phyloP scores from a whole-genome alignment of 2,797 vertebrate genomes.

The Onychomys leucogaster region DNA sequence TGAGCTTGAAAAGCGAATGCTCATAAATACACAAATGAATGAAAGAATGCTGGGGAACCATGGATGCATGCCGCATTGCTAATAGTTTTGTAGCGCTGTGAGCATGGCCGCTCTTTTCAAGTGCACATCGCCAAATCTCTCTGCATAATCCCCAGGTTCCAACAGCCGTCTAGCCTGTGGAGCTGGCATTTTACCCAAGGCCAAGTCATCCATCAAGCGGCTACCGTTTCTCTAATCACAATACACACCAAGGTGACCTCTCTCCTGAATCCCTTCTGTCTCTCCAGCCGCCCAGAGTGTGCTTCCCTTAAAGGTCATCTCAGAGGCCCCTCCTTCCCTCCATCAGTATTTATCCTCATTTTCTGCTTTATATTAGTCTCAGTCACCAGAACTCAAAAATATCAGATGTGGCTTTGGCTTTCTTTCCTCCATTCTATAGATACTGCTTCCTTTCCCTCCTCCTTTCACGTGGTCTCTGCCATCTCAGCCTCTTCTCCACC shows the following conservation, averaged over 20 bases:
- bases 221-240: neutral
- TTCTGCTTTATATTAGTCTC: conserved; percentile 19
- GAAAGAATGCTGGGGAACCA: neutral
- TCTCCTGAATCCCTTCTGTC: neutral
- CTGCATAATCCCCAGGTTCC: neutral
- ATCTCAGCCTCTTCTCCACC: neutral
- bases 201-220: neutral
- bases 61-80: neutral
- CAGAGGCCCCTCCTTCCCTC: neutral
- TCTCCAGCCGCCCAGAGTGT: neutral
- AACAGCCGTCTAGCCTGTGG: neutral
- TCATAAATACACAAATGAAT: neutral
- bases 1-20: conserved; percentile 7
- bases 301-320: conserved; percentile 5
- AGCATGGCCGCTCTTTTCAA: neutral
- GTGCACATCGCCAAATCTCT: neutral
- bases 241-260: neutral
- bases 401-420: neutral
- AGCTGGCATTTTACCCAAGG: neutral
- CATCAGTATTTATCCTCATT: neutral
- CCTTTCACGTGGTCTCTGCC: neutral
- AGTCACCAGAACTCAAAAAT: neutral
- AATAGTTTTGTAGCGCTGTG: neutral
- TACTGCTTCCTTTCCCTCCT: neutral
- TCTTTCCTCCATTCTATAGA: neutral